Evolutionary conservation across 2,888 invertebrate genomes (phyloP).

Genomic region (Chorisops tibialis): DNA sequence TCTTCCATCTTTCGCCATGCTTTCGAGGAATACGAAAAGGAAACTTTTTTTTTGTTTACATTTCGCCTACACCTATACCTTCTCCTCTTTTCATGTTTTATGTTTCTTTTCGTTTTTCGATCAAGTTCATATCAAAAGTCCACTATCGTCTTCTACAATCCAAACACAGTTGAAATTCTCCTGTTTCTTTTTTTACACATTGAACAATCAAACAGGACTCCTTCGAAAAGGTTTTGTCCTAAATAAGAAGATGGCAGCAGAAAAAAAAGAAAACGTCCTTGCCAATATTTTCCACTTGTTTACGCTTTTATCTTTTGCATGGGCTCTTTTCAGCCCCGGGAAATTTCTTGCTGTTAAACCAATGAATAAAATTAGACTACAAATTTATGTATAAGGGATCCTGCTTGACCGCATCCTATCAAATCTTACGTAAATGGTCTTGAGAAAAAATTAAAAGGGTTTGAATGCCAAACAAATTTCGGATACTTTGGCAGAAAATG

Average conservation of each 20-base stretch:
- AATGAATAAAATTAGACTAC: conserved; percentile 29
- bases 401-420: conserved; percentile 10
- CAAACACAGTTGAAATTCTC: background rate
- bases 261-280: conserved; percentile 12
- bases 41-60: conserved; percentile 2
- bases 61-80: background rate
- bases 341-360: conserved; percentile 25
- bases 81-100: background rate
- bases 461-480: background rate
- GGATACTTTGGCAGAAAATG: background rate
- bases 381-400: conserved; percentile 27
- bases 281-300: conserved; percentile 27
- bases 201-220: conserved; percentile 13
- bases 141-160: conserved; percentile 6
- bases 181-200: conserved; percentile 18
- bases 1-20: background rate
- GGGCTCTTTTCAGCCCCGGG: conserved; percentile 1
- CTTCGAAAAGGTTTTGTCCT: background rate
- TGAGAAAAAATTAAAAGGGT: conserved; percentile 25
- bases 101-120: background rate
- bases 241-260: background rate
- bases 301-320: background rate
- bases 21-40: background rate
- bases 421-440: background rate
- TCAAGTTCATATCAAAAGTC: conserved; percentile 5